Conservation (phyloP, 2,797 vertebrate genomes). For the Pristis pectinata region DNA sequence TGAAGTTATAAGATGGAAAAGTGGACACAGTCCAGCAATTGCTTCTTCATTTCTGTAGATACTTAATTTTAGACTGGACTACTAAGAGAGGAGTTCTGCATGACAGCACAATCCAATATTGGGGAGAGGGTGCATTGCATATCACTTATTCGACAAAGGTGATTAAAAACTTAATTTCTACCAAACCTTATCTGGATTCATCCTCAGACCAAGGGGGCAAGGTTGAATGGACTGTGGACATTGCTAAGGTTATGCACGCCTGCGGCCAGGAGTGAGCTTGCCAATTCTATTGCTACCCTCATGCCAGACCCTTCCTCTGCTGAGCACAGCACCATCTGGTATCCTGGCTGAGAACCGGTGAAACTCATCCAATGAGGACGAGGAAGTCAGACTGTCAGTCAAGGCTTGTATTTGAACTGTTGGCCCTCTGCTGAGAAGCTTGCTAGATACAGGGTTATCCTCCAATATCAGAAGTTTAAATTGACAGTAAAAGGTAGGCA, state of each 20-base stretch:
- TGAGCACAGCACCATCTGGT: background rate
- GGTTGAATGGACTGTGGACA: background rate
- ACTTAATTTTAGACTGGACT: background rate
- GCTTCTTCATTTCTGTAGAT: background rate
- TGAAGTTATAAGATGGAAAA: background rate
- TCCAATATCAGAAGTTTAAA: background rate
- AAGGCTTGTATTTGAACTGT: background rate
- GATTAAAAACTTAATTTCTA: background rate
- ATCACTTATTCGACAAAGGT: background rate
- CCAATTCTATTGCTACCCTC: constrained; percentile 2
- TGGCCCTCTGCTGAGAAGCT: background rate
- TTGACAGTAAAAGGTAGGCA: background rate
- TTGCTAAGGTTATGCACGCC: background rate
- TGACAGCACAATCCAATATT: background rate
- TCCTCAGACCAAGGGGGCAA: background rate
- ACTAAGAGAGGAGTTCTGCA: background rate
- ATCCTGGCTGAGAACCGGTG: background rate
- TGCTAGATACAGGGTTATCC: background rate
- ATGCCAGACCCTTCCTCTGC: constrained; percentile 7
- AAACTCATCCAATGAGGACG: background rate
- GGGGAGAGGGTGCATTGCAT: background rate
- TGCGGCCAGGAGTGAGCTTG: background rate
- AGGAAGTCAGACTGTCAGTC: constrained; percentile 1
- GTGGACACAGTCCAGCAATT: background rate
- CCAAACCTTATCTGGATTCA: background rate